phyloP scores from a whole-genome alignment of 1,140 invertebrate species.

The Tribolium castaneum region DNA sequence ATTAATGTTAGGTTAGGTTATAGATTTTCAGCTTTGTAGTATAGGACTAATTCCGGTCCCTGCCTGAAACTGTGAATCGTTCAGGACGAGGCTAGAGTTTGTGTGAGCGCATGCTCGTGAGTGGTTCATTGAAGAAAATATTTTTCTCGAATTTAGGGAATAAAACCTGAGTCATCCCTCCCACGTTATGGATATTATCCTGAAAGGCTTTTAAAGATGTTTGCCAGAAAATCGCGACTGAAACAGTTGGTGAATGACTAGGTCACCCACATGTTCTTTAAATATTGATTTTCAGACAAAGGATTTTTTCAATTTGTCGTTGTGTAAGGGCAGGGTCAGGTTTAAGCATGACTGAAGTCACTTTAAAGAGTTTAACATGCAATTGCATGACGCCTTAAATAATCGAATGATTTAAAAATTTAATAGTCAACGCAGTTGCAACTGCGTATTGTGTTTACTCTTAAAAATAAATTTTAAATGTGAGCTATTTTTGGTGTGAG shows the following conservation, averaged over 20 bases:
- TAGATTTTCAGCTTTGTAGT: slow-evolving; percentile 1
- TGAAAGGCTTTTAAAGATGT: background rate
- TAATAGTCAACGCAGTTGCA: background rate
- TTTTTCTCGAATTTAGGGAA: slow-evolving; percentile 1
- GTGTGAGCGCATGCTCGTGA: background rate
- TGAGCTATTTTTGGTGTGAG: background rate
- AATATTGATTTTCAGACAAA: slow-evolving; percentile 31
- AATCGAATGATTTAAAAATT: background rate
- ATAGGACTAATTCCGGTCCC: slow-evolving; percentile 12
- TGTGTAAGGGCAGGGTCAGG: slow-evolving; percentile 7
- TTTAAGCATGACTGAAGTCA: background rate
- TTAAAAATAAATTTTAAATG: background rate
- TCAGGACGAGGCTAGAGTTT: slow-evolving; percentile 2
- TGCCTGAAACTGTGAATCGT: slow-evolving; percentile 17
- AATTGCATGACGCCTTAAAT: background rate
- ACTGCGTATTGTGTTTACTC: background rate
- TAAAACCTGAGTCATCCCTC: slow-evolving; percentile 13
- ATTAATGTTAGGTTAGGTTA: slow-evolving; percentile 1
- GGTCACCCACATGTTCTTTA: slow-evolving; percentile 19
- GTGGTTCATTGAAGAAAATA: slow-evolving; percentile 8
- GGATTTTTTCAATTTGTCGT: slow-evolving; percentile 9
- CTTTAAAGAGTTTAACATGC: background rate
- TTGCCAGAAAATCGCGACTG: background rate
- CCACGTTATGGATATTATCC: background rate
- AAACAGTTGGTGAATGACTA: background rate